These are phyloP conservation scores for Steinernema carpocapsae DNA, from an alignment of 2,888 invertebrate genomes.

Conservation along the genomic window DNA sequence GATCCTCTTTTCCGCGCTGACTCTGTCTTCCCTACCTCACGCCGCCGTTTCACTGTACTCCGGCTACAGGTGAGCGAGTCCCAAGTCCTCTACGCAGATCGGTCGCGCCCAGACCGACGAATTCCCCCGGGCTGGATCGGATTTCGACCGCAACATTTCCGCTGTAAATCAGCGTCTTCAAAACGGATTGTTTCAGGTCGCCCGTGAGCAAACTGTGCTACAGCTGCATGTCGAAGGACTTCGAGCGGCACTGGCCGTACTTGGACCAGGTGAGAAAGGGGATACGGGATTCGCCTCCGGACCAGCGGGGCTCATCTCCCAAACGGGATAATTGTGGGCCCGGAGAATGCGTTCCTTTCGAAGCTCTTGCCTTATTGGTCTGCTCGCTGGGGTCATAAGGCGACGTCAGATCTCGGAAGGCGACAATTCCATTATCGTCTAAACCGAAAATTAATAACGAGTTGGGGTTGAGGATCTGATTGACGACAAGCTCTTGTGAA, in stretches of 20 bases:
- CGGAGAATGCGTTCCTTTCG: too few species aligned
- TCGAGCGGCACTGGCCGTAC: conserved; percentile 63
- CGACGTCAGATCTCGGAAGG: background rate
- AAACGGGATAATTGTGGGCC: background rate
- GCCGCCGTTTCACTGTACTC: background rate
- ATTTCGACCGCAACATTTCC: background rate
- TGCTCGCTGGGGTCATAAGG: background rate
- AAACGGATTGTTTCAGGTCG: background rate
- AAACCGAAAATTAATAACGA: conserved; percentile 1
- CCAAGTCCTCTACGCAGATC: background rate
- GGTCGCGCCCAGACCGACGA: too few species aligned
- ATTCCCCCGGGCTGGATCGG: too few species aligned
- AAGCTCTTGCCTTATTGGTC: too few species aligned
- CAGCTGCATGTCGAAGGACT: conserved; percentile 67
- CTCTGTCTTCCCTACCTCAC: background rate
- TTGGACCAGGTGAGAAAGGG: conserved; percentile 59
- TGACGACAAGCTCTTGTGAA: background rate
- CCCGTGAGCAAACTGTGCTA: conserved; percentile 50
- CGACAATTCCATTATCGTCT: background rate
- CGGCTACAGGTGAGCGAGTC: conserved; percentile 22
- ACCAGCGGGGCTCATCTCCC: background rate
- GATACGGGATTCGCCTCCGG: background rate
- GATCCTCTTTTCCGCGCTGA: background rate
- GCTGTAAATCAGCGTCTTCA: background rate
- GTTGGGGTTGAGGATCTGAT: conserved; percentile 4